A percentile compares a stretch with the other conserved stretches of the same genome.
Evolutionary conservation across 2,113 vertebrate species (phyloP).

Genomic region (Bambusicola thoracicus): DNA sequence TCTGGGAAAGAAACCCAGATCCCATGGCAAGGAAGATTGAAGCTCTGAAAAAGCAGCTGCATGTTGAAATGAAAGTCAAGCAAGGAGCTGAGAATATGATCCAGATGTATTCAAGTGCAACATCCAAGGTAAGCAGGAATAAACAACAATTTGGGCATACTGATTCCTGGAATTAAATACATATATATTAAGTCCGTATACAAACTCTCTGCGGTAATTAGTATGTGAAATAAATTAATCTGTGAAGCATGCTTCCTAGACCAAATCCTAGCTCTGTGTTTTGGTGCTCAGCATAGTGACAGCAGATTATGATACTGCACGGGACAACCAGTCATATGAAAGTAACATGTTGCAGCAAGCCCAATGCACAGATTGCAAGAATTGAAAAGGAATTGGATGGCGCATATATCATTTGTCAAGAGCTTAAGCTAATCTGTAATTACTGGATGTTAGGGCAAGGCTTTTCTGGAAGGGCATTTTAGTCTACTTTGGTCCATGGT

Average conservation of each 20-base stretch:
- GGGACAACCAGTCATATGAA: background rate
- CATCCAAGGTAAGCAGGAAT: constrained; percentile 83
- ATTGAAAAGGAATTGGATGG: background rate
- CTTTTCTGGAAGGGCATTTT: background rate
- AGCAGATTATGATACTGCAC: background rate
- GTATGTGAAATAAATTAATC: background rate
- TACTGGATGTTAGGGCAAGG: background rate
- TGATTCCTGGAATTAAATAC: background rate
- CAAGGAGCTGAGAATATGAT: constrained; percentile 97
- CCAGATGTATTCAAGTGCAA: constrained; percentile 84
- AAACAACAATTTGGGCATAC: background rate
- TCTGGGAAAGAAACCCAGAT: constrained; percentile 80
- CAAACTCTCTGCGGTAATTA: background rate
- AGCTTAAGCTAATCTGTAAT: background rate
- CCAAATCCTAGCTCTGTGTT: background rate
- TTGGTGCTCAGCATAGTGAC: background rate
- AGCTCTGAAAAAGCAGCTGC: constrained; percentile 91
- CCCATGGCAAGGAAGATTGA: constrained; percentile 79
- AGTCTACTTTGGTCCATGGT: background rate
- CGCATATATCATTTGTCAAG: background rate
- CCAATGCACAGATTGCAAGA: background rate
- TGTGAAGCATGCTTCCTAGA: background rate
- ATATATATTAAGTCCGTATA: background rate
- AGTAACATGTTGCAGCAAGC: background rate
- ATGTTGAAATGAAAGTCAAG: constrained; percentile 94